phyloP scores from a whole-genome alignment of 1,140 invertebrate species.

The Drusus annulatus region DNA sequence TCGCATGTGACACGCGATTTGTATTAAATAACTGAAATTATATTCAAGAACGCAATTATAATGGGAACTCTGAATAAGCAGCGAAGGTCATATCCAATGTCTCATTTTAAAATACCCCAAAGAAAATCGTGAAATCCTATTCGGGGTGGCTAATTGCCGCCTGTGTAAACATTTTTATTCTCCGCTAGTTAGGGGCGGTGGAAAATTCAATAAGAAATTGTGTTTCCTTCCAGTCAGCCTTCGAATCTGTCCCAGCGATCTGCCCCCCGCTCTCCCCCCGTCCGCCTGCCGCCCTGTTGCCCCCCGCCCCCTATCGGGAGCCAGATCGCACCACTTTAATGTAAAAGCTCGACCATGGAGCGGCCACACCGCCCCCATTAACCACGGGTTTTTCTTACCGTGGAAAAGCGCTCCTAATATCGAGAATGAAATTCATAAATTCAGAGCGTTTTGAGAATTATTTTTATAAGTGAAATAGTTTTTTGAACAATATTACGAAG shows the following conservation, averaged over 20 bases:
- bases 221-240: slow-evolving; percentile 17
- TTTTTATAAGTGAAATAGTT: too few relatives aligned
- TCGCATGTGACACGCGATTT: too few relatives aligned
- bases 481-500: too few relatives aligned
- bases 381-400: too few relatives aligned
- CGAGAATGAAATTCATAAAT: too few relatives aligned
- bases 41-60: too few relatives aligned
- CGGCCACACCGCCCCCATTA: neutral
- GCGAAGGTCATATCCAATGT: too few relatives aligned
- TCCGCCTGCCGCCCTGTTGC: too few relatives aligned
- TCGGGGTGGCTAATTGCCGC: slow-evolving; percentile 29
- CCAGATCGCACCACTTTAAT: slow-evolving; percentile 17
- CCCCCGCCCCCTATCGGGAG: slow-evolving; percentile 15
- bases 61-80: too few relatives aligned
- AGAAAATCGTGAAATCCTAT: slow-evolving; percentile 25
- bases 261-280: neutral
- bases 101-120: neutral
- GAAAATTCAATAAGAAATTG: slow-evolving; percentile 40
- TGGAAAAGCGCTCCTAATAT: too few relatives aligned
- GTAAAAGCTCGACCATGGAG: slow-evolving; percentile 19
- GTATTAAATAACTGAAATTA: too few relatives aligned
- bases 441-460: too few relatives aligned
- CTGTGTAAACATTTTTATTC: slow-evolving; percentile 41
- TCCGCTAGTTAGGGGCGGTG: slow-evolving; percentile 24
- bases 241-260: slow-evolving; percentile 9